Conservation (phyloP, 2,113 vertebrate genomes). For the Pandion haliaetus region DNA sequence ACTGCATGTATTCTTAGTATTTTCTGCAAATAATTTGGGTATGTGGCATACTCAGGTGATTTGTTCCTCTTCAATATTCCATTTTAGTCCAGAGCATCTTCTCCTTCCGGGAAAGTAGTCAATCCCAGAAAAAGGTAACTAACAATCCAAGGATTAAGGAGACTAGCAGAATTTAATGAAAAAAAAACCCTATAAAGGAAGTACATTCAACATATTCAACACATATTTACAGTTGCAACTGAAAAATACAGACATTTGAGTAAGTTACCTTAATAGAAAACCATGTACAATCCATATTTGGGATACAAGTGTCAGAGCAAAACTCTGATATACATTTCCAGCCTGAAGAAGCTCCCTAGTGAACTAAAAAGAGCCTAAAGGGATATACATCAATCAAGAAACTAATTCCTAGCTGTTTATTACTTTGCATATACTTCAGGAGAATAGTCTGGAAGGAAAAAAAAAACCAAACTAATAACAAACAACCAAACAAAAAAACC, state of each 20-base stretch:
- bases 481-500: fast-evolving
- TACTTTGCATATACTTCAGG: not conserved
- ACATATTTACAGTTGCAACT: not conserved
- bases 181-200: not conserved
- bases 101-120: not conserved
- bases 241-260: not conserved
- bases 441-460: not conserved
- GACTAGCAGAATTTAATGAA: not conserved
- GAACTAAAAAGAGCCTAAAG: not conserved
- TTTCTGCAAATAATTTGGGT: not conserved
- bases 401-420: not conserved
- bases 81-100: not conserved
- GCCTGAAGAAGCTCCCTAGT: not conserved
- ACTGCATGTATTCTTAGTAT: not conserved
- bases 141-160: not conserved
- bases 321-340: not conserved
- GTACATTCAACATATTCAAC: not conserved
- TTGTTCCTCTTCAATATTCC: not conserved
- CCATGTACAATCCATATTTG: not conserved
- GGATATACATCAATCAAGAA: not conserved
- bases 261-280: not conserved
- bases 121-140: not conserved
- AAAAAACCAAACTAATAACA: not conserved
- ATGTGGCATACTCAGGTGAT: not conserved
- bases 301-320: not conserved